Evolutionary conservation across 2,113 vertebrate genomes (phyloP).

Genomic region (Heptranchias perlo): DNA sequence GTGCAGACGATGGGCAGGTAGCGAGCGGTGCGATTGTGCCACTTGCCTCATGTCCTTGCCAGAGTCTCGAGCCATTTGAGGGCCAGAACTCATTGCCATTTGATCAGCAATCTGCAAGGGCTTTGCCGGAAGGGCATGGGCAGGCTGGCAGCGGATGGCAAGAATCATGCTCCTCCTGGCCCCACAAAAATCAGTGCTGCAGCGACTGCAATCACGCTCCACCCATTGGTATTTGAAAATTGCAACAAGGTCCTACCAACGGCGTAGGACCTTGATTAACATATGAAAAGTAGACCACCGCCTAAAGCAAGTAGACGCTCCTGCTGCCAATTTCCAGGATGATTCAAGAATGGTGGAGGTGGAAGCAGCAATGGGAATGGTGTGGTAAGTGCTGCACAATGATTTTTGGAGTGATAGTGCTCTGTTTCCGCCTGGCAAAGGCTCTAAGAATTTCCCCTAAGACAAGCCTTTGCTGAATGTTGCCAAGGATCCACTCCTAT

Average conservation of each 20-base stretch:
- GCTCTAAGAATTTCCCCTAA: not conserved
- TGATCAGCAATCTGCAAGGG: not conserved
- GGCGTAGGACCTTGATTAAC: not conserved
- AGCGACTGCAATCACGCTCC: too few relatives aligned
- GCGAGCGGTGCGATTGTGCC: not conserved
- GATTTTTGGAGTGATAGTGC: too few relatives aligned
- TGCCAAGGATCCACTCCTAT: not conserved
- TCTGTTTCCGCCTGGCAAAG: not conserved
- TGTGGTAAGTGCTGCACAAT: not conserved
- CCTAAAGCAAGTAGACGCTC: not conserved
- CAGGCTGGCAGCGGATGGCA: not conserved
- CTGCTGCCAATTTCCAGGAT: not conserved
- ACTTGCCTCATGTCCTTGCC: not conserved
- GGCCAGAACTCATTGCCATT: not conserved
- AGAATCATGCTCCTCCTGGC: not conserved
- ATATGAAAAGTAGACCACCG: not conserved
- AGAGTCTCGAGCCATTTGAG: not conserved
- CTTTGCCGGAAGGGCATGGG: not conserved
- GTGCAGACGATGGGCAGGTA: too few relatives aligned
- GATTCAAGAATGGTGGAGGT: too few relatives aligned
- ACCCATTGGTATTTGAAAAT: not conserved
- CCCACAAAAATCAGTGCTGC: not conserved
- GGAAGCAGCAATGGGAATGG: not conserved
- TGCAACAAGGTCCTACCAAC: not conserved
- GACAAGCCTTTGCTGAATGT: not conserved